Conservation (phyloP, 2,797 vertebrate genomes). For the Sciurus carolinensis region DNA sequence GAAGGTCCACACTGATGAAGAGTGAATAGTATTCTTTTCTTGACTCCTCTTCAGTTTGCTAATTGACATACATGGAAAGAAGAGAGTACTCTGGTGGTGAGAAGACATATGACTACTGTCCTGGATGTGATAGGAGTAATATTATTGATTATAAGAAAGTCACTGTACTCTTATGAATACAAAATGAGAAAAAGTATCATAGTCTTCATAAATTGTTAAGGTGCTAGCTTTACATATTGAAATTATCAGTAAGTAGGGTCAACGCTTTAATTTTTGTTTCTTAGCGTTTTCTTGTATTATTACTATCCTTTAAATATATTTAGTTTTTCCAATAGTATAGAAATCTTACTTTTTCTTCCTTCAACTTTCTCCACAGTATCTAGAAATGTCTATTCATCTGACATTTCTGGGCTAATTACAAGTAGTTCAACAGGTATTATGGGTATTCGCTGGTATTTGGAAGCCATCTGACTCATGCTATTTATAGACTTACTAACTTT, state of each 20-base stretch:
- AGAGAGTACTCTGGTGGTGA: background rate
- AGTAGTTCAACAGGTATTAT: background rate
- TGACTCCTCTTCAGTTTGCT: background rate
- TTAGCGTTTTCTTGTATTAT: background rate
- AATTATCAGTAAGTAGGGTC: conserved; percentile 15
- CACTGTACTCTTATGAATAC: background rate
- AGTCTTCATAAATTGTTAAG: background rate
- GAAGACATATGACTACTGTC: background rate
- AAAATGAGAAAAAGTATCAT: background rate
- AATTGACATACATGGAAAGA: background rate
- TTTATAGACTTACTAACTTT: background rate
- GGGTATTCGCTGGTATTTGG: background rate
- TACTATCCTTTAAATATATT: conserved; percentile 5
- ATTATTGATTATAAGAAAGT: background rate
- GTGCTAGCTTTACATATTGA: background rate
- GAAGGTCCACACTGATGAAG: background rate
- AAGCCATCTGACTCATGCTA: background rate
- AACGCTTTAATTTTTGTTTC: background rate
- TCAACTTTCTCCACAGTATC: background rate
- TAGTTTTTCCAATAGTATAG: background rate
- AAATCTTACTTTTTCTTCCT: conserved; percentile 9
- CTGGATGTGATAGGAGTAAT: background rate
- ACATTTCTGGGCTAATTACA: background rate
- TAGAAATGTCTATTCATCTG: background rate
- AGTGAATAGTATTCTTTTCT: background rate